phyloP scores from a whole-genome alignment of 2,797 vertebrate species.

The Liparis tanakae region DNA sequence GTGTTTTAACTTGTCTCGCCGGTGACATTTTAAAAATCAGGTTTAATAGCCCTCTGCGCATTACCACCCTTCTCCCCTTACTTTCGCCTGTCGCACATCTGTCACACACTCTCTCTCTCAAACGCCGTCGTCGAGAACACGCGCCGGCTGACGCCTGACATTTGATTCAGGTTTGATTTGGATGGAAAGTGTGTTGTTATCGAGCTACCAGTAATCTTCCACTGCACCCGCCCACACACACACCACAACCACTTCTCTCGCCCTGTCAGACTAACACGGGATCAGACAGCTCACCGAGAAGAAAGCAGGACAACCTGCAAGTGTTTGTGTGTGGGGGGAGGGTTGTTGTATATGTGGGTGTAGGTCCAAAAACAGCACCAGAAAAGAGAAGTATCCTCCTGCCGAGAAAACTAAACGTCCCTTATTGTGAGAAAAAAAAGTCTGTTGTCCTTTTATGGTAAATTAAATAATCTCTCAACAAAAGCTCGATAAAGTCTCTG shows the following conservation, averaged over 20 bases:
- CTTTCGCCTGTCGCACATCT: slow-evolving; percentile 31
- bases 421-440: background rate
- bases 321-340: background rate
- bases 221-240: background rate
- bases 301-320: slow-evolving; percentile 18
- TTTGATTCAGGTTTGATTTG: slow-evolving; percentile 53
- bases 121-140: slow-evolving; percentile 5
- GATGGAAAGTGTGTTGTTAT: slow-evolving; percentile 32
- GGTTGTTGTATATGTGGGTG: background rate
- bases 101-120: slow-evolving; percentile 5
- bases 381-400: slow-evolving; percentile 4
- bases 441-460: background rate
- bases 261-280: slow-evolving; percentile 23
- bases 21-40: slow-evolving; percentile 60
- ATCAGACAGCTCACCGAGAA: slow-evolving; percentile 17
- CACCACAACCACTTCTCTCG: slow-evolving; percentile 14
- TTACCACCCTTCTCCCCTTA: slow-evolving; percentile 17
- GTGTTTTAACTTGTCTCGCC: slow-evolving; percentile 44
- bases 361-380: background rate
- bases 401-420: background rate
- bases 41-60: slow-evolving; percentile 45
- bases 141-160: slow-evolving; percentile 41
- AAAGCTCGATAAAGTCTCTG: slow-evolving; percentile 22
- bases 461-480: slow-evolving; percentile 29
- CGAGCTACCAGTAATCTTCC: slow-evolving; percentile 28